These are phyloP conservation scores for Bemisia tabaci DNA, from an alignment of 1,140 invertebrate genomes.

Conservation along the genomic window DNA sequence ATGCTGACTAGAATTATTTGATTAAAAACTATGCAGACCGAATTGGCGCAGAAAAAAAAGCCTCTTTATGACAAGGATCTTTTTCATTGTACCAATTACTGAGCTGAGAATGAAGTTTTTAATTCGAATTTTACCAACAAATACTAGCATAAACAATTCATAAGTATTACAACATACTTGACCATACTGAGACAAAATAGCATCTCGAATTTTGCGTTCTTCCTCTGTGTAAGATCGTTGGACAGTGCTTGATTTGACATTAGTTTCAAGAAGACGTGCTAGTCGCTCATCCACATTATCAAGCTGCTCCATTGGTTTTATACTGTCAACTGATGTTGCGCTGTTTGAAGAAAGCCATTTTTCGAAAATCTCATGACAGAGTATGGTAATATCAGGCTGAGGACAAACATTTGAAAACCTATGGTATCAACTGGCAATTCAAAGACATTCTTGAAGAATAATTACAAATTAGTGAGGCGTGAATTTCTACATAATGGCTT, in stretches of 20 bases:
- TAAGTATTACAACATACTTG: conserved; percentile 39
- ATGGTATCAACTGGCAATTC: too few relatives aligned
- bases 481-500: too few relatives aligned
- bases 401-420: not conserved
- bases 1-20: too few relatives aligned
- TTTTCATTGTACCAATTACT: too few relatives aligned
- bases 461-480: too few relatives aligned
- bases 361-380: not conserved
- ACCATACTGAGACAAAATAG: conserved; percentile 70
- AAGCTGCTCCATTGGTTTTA: conserved; percentile 11
- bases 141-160: too few relatives aligned
- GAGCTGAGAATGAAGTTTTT: too few relatives aligned
- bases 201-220: conserved; percentile 61
- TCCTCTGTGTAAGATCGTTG: conserved; percentile 57
- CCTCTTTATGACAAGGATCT: too few relatives aligned
- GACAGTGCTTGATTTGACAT: conserved; percentile 48
- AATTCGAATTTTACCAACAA: too few relatives aligned
- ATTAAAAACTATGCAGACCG: too few relatives aligned
- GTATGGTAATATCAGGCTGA: not conserved
- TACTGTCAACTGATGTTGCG: not conserved
- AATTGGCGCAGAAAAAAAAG: too few relatives aligned
- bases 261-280: conserved; percentile 56
- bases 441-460: too few relatives aligned
- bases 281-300: conserved; percentile 56
- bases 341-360: not conserved